Evolutionary conservation across 2,113 vertebrate genomes (phyloP).

Genomic region (Rhizomys pruinosus): DNA sequence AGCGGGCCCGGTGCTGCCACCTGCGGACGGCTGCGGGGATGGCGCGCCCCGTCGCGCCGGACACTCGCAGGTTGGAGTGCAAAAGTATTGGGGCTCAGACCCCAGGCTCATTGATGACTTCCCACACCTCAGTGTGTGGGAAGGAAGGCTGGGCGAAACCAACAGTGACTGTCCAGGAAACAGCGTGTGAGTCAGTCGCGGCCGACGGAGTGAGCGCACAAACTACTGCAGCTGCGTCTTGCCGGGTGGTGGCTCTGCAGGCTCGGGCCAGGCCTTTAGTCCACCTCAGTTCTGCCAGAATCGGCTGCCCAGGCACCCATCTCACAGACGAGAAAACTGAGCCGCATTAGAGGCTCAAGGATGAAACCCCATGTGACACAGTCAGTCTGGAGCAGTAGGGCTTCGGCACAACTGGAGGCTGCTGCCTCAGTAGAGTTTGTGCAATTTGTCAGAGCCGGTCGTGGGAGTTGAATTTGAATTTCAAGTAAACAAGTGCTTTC

Average conservation of each 20-base stretch:
- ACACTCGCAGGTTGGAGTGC: accelerated
- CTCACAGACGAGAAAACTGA: not conserved
- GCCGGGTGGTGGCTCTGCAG: not conserved
- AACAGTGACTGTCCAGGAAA: not conserved
- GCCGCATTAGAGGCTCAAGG: not conserved
- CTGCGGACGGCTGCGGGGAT: slow-evolving; percentile 27
- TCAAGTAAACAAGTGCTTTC: not conserved
- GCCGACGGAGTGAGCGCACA: not conserved
- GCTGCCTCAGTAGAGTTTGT: not conserved
- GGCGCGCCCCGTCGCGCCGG: not conserved
- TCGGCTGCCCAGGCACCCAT: not conserved
- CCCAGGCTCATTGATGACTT: accelerated
- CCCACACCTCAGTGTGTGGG: not conserved
- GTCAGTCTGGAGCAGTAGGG: not conserved
- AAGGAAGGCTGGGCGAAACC: not conserved
- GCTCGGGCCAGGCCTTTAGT: accelerated
- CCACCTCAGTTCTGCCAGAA: not conserved
- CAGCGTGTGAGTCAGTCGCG: not conserved
- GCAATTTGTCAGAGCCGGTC: not conserved
- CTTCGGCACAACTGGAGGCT: not conserved
- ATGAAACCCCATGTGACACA: not conserved
- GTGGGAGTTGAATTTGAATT: not conserved
- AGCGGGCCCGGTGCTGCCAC: slow-evolving; percentile 42
- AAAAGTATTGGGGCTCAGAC: not conserved
- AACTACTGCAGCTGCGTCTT: not conserved